Conservation (phyloP, 1,140 invertebrate species). For the Drosophila miranda region DNA sequence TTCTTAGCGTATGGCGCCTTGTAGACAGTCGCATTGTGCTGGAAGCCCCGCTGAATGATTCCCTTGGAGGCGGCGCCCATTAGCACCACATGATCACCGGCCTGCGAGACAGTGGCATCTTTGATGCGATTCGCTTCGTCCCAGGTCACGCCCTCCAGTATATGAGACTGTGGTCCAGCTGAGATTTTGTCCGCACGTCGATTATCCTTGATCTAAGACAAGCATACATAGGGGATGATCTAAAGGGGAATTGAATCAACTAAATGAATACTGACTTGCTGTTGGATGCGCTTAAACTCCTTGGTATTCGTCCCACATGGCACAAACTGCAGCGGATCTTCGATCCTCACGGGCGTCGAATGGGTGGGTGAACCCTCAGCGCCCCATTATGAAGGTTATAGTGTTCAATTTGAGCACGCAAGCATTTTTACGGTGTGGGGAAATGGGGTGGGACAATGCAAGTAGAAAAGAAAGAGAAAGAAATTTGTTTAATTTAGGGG, state of each 20-base stretch:
- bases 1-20: slow-evolving; percentile 99
- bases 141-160: slow-evolving; percentile 98
- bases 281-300: slow-evolving; percentile 98
- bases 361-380: slow-evolving; percentile 95
- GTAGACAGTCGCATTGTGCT: slow-evolving; percentile 98
- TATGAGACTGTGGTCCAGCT: slow-evolving; percentile 98
- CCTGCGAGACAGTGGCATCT: slow-evolving; percentile 89
- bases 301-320: slow-evolving; percentile 97
- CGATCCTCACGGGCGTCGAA: slow-evolving; percentile 96
- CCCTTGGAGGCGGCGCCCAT: slow-evolving; percentile 98
- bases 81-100: slow-evolving; percentile 92
- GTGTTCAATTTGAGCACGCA: slow-evolving; percentile 3
- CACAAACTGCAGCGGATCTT: slow-evolving; percentile 97
- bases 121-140: slow-evolving; percentile 98
- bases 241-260: background rate
- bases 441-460: slow-evolving; percentile 36
- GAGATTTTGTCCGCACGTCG: slow-evolving; percentile 96
- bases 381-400: slow-evolving; percentile 90
- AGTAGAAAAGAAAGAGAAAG: slow-evolving; percentile 80
- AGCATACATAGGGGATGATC: background rate
- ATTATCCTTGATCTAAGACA: slow-evolving; percentile 96
- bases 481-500: slow-evolving; percentile 71
- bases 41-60: slow-evolving; percentile 99
- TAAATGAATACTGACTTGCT: slow-evolving; percentile 89
- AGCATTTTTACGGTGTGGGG: slow-evolving; percentile 8